phyloP scores from a whole-genome alignment of 2,113 vertebrate genomes.

The Cyprinodon brontotheroides region DNA sequence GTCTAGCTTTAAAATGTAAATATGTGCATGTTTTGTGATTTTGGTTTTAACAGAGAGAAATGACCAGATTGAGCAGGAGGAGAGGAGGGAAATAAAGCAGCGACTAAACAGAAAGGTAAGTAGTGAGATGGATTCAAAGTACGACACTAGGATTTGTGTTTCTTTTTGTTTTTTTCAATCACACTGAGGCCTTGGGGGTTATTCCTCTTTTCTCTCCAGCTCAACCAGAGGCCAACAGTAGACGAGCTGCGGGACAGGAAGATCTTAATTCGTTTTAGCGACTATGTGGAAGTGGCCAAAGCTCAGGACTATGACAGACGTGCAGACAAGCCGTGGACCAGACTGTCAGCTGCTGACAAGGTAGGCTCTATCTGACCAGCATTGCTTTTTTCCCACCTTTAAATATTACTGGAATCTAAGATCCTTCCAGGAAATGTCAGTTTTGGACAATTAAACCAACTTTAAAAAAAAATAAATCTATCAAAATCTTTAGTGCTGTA shows the following conservation, averaged over 20 bases:
- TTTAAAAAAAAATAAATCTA: not conserved
- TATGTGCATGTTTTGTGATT: not conserved
- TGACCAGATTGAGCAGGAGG: slow-evolving; percentile 95
- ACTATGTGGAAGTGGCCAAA: slow-evolving; percentile 98
- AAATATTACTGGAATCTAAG: not conserved
- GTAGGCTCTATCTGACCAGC: slow-evolving; percentile 60
- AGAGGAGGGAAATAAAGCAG: slow-evolving; percentile 96
- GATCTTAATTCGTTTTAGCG: slow-evolving; percentile 97
- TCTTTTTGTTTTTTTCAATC: not conserved
- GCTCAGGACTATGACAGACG: slow-evolving; percentile 98
- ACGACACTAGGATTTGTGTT: not conserved
- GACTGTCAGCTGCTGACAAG: slow-evolving; percentile 96
- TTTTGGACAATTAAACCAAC: not conserved
- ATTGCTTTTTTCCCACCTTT: too few species aligned
- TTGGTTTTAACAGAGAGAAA: slow-evolving; percentile 87
- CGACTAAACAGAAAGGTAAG: slow-evolving; percentile 94
- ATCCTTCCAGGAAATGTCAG: not conserved
- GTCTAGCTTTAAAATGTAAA: not conserved
- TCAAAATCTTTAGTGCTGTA: not conserved
- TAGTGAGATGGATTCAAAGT: not conserved
- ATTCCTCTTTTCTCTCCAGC: slow-evolving; percentile 66
- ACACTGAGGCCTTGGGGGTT: not conserved
- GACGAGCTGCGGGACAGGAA: slow-evolving; percentile 96
- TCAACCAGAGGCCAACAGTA: slow-evolving; percentile 96
- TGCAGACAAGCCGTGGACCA: slow-evolving; percentile 97